These are phyloP conservation scores for Tolmerus cingulatus DNA, from an alignment of 2,888 invertebrate genomes.

Conservation along the genomic window DNA sequence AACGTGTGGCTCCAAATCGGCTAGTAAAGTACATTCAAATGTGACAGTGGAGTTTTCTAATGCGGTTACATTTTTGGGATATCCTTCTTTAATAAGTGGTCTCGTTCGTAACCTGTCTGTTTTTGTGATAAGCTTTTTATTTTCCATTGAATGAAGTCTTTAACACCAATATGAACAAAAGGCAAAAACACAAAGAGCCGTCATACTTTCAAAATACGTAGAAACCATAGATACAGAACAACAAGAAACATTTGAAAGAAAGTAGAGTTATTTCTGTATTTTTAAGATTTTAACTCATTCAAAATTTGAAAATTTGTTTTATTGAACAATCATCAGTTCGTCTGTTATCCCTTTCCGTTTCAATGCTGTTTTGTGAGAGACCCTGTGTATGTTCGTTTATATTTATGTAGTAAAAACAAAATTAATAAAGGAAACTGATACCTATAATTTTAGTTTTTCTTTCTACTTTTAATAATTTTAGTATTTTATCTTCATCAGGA, in stretches of 20 bases:
- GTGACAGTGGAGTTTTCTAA: conserved; percentile 74
- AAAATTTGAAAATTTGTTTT: too few relatives aligned
- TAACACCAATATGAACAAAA: background rate
- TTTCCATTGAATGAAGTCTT: background rate
- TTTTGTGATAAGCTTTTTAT: background rate
- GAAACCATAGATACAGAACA: background rate
- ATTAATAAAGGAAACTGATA: background rate
- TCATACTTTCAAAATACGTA: background rate
- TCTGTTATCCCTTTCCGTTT: too few relatives aligned
- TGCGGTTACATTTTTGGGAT: conserved; percentile 83
- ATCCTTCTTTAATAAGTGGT: conserved; percentile 83
- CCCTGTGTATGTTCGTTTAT: too few relatives aligned
- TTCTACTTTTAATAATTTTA: too few relatives aligned
- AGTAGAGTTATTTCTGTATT: background rate
- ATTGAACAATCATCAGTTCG: too few relatives aligned
- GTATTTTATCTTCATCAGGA: background rate
- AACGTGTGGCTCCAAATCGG: conserved; percentile 83
- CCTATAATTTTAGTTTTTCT: too few relatives aligned
- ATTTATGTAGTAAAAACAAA: too few relatives aligned
- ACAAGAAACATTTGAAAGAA: background rate
- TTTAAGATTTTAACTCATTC: background rate
- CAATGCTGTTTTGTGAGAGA: too few relatives aligned
- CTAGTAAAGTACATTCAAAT: conserved; percentile 81
- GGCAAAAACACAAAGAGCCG: background rate
- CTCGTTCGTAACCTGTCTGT: conserved; percentile 80